Evolutionary conservation across 2,888 invertebrate genomes (phyloP).

Genomic region (Ceraclea dissimilis): DNA sequence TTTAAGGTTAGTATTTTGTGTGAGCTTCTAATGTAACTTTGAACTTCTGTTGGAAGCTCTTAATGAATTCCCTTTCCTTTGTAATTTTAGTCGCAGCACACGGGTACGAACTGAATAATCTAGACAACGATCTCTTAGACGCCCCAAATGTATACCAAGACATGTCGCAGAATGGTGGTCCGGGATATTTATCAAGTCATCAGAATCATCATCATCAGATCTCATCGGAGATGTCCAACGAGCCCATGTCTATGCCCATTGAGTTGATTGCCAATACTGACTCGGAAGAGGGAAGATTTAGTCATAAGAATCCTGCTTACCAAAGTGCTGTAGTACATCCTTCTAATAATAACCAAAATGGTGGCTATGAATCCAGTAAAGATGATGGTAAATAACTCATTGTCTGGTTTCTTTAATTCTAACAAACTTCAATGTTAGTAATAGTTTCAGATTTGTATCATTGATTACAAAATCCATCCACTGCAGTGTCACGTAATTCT

Average conservation of each 20-base stretch:
- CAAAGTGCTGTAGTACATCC: conserved; percentile 65
- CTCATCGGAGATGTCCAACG: conserved; percentile 39
- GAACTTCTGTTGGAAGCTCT: no score
- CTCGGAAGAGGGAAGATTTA: conserved; percentile 50
- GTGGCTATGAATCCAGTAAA: conserved; percentile 36
- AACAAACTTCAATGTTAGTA: neutral
- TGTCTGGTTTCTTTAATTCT: neutral
- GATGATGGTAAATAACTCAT: conserved; percentile 36
- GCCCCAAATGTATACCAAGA: conserved; percentile 52
- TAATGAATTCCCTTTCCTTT: no score
- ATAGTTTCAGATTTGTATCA: no score
- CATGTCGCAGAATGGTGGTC: conserved; percentile 34
- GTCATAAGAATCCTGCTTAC: conserved; percentile 66
- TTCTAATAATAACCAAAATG: conserved; percentile 31
- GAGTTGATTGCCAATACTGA: conserved; percentile 33
- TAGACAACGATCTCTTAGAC: conserved; percentile 57
- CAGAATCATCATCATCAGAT: conserved; percentile 37
- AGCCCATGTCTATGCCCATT: conserved; percentile 43
- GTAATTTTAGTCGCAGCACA: conserved; percentile 51
- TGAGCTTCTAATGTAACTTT: no score
- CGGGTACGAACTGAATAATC: conserved; percentile 57
- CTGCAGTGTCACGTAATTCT: no score
- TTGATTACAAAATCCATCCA: no score
- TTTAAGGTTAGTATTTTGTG: no score
- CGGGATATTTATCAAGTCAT: conserved; percentile 30